Base-by-base conservation (phyloP, 2,888 invertebrate species). In the Stenotaenia linearis region DNA sequence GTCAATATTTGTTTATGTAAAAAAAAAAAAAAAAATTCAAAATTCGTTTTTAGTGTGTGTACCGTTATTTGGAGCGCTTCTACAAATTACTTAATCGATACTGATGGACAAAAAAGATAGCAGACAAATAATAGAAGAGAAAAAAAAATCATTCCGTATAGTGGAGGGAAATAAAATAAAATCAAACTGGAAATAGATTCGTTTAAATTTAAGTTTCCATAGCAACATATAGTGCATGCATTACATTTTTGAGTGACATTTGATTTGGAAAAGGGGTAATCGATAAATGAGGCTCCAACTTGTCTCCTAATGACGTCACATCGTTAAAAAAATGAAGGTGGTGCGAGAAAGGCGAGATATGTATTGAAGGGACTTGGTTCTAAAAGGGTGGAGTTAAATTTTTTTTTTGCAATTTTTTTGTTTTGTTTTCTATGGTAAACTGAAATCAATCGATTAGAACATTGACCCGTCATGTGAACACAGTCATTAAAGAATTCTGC, bases 81-180 rank as follows among this genome's bases (percentile, higher is more conserved):
- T 50, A 18, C 50, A 69, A 69, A 69, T 69, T 69, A 69, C 69
- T 69, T 69, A 69, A 69, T 69, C 69, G 69, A 69, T 69, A 69
- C 18, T 50, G 50, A 50, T 50, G 50, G 21, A 50, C 50, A 50
- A 18, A 50, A 32, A 50, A 21, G 18, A 50, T 50, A n/a, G 18
- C 50, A 50, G 0, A 4, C 4, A 69, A 69, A 69, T 69, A 25
- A 69, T 50, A 25, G 28, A 3, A 25, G 69, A 69, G 23, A 15
- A 61, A 61, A 61, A 23, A 61, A 23, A 61, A 28, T 69, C 25
- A 10, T 4, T 69, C 10, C 12, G 61, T 25, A 23, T 61, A 23
- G 18, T 15, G 45, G 12, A 45, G 61, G 10, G 15, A 69, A 69
- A 69, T 69, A 69, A 69, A 69, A 69, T 69, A 69, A 69, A 69